Base-by-base conservation (phyloP, 2,797 vertebrate genomes). In the Thunnus albacares region DNA sequence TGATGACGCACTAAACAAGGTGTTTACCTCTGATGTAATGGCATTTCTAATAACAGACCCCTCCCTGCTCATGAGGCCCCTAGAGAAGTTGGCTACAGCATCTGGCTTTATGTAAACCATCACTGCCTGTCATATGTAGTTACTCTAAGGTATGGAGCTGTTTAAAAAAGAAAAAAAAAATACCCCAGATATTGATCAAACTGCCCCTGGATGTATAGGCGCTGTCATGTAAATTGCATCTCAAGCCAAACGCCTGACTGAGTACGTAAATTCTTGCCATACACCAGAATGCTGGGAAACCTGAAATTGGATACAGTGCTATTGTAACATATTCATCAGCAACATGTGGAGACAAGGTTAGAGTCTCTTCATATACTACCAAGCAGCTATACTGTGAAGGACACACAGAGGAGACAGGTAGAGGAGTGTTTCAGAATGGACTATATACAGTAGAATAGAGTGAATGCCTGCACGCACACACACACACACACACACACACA, bases 201-300 rank as follows among this genome's bases (percentile, higher is more conserved):
- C 58, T 77, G 68, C 75, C 72, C 81, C 61, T 55, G 65, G 76
- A 88, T 90, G 84, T 82, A 87, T 86, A 82, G 71, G 81, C 30
- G 26, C 87, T 88, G 84, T 91, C 87, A 87, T 49, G 62, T 86
- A 87, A 91, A 91, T 88, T 91, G 86, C 77, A 83, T 87, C 89
- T 84, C 68, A 71, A 87, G 80, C 81, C 73, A 33, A 83, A 88
- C 52, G 82, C 90, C 84, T 89, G 85, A 49, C 69, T 87, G 90
- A 90, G 67, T 87, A 71, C 73, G 18, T 69, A 77, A 76, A 80
- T 87, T 88, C 83, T 57, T 24, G 47, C 84, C 89, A 87, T 88
- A 82, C 65, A 92, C 89, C 90, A 91, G 72, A 77, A 87, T 77
- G 81, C 76, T 64, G 60, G 72, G 55, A 83, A 88, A 83, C 62